Evolutionary conservation across 2,113 vertebrate species (phyloP).

Genomic region (Corapipo altera): DNA sequence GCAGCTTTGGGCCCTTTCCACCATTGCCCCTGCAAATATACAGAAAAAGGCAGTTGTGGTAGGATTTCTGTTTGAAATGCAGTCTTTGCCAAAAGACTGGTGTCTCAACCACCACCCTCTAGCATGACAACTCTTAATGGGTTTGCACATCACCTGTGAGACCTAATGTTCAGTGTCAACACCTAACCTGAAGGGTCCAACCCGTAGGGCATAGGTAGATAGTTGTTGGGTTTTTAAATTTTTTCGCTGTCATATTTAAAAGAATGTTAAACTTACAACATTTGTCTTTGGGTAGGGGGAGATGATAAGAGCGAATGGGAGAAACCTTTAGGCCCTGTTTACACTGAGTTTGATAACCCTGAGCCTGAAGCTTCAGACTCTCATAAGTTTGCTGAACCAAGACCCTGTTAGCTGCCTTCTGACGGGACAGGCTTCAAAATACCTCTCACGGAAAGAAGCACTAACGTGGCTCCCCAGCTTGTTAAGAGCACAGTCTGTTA

Average conservation of each 20-base stretch:
- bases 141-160: not conserved
- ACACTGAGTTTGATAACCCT: conserved; percentile 17
- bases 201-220: conserved; percentile 32
- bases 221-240: not conserved
- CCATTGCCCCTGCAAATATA: not conserved
- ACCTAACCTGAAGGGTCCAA: conserved; percentile 66
- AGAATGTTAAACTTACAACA: conserved; percentile 54
- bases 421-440: not conserved
- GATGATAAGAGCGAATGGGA: not conserved
- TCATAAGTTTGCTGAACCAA: conserved; percentile 10
- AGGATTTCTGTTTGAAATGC: conserved; percentile 8
- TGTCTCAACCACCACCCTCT: conserved; percentile 14
- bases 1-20: conserved; percentile 38
- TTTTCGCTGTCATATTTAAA: conserved; percentile 16
- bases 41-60: not conserved
- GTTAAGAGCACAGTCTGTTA: not conserved
- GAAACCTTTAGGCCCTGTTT: conserved; percentile 49
- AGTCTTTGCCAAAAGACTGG: not conserved
- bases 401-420: not conserved
- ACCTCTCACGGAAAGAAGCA: not conserved
- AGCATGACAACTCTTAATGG: not conserved
- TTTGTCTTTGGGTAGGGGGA: conserved; percentile 26
- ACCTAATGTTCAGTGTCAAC: conserved; percentile 51
- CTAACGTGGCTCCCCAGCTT: not conserved
- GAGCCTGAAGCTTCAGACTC: conserved; percentile 28